Conservation (phyloP, 2,113 vertebrate species). For the Macquaria australasica region DNA sequence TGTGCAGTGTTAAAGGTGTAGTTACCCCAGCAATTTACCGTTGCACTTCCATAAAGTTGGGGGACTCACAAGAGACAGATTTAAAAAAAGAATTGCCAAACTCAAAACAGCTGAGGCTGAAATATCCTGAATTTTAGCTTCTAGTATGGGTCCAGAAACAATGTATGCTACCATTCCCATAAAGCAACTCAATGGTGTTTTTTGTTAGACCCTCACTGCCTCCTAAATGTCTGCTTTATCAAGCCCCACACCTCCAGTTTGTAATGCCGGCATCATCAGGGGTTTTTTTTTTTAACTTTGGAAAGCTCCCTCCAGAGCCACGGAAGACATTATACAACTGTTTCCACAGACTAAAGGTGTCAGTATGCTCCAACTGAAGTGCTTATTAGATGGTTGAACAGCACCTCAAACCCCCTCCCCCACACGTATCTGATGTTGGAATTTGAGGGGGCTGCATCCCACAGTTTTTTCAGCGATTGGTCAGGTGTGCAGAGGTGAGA, state of each 20-base stretch:
- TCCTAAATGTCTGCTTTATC: neutral
- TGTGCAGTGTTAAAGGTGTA: conserved; percentile 12
- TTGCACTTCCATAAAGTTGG: neutral
- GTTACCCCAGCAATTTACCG: neutral
- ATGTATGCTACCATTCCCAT: neutral
- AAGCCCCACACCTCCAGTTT: neutral
- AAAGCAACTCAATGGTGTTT: neutral
- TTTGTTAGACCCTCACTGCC: neutral
- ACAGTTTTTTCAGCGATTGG: neutral
- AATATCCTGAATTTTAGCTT: neutral
- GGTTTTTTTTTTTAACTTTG: neutral
- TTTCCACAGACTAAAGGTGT: neutral
- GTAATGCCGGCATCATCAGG: neutral
- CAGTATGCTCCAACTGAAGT: neutral
- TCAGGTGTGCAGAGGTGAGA: neutral
- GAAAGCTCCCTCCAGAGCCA: neutral
- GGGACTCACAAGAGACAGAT: neutral
- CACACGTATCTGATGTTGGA: neutral
- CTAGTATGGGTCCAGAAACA: neutral
- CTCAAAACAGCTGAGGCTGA: conserved; percentile 4
- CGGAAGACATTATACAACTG: neutral
- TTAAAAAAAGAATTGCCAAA: neutral
- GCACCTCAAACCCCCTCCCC: neutral
- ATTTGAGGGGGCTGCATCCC: neutral
- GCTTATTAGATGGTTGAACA: neutral